Conservation (phyloP, 2,797 vertebrate species). For the Masticophis lateralis region DNA sequence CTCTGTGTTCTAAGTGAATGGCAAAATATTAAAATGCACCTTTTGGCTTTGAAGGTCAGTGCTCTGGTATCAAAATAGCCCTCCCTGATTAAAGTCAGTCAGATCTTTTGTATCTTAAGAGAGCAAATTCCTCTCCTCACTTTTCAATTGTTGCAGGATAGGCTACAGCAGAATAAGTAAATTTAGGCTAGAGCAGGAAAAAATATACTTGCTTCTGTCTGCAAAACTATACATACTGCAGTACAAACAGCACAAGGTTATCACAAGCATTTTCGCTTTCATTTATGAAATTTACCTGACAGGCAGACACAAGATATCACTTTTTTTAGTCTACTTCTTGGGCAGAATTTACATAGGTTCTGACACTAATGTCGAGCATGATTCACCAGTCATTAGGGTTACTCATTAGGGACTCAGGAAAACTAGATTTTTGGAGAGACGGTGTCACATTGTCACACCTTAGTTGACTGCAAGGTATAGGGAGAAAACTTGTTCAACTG, state of each 20-base stretch:
- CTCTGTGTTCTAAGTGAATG: conserved; percentile 45
- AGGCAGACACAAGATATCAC: neutral
- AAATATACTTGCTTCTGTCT: neutral
- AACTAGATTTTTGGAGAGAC: neutral
- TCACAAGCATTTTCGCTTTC: neutral
- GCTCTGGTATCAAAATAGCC: rapidly evolving
- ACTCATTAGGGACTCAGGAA: neutral
- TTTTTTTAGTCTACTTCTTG: neutral
- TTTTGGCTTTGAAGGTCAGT: conserved; percentile 25
- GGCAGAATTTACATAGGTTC: neutral
- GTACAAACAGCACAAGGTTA: neutral
- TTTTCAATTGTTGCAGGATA: neutral
- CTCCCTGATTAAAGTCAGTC: neutral
- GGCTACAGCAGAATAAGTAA: neutral
- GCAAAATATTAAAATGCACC: conserved; percentile 33
- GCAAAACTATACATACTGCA: neutral
- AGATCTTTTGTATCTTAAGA: neutral
- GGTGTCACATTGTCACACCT: no score
- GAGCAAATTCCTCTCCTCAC: neutral
- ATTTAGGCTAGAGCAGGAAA: neutral
- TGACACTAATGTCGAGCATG: neutral
- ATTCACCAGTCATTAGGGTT: neutral
- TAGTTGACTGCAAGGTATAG: no score
- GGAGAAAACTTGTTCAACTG: neutral
- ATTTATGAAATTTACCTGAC: neutral